Evolutionary conservation across 1,140 invertebrate species (phyloP).

Genomic region (Ooceraea biroi): DNA sequence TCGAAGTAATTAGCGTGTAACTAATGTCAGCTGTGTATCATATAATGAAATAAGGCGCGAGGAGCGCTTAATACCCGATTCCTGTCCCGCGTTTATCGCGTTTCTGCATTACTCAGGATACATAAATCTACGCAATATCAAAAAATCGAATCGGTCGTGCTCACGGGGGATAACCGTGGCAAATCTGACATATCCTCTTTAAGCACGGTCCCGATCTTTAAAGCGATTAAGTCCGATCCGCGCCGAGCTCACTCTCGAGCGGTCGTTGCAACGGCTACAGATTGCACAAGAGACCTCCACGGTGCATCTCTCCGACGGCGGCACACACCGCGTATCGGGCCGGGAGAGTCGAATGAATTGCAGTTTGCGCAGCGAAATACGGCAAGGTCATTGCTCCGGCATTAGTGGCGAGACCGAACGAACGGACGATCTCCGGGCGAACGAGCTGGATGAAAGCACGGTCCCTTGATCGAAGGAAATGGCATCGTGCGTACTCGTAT

Average conservation of each 20-base stretch:
- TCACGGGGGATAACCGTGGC: conserved; percentile 22
- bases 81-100: not conserved
- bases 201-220: conserved; percentile 70
- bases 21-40: not conserved
- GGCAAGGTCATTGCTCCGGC: conserved; percentile 77
- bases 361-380: conserved; percentile 74
- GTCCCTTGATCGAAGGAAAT: conserved; percentile 74
- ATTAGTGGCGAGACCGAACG: conserved; percentile 69
- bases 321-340: conserved; percentile 33
- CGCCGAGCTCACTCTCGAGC: conserved; percentile 68
- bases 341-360: conserved; percentile 68
- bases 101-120: conserved; percentile 26
- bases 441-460: conserved; percentile 73
- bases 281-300: conserved; percentile 67
- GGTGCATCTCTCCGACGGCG: conserved; percentile 61
- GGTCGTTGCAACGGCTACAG: conserved; percentile 68
- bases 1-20: not conserved
- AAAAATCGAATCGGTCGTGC: conserved; percentile 37
- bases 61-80: no score
- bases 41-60: not conserved
- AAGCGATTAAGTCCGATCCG: conserved; percentile 67
- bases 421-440: conserved; percentile 71
- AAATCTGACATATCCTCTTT: conserved; percentile 73
- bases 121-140: conserved; percentile 40
- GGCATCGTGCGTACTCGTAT: conserved; percentile 53